Evolutionary conservation across 2,797 vertebrate species (phyloP).

Genomic region (Picus viridis): DNA sequence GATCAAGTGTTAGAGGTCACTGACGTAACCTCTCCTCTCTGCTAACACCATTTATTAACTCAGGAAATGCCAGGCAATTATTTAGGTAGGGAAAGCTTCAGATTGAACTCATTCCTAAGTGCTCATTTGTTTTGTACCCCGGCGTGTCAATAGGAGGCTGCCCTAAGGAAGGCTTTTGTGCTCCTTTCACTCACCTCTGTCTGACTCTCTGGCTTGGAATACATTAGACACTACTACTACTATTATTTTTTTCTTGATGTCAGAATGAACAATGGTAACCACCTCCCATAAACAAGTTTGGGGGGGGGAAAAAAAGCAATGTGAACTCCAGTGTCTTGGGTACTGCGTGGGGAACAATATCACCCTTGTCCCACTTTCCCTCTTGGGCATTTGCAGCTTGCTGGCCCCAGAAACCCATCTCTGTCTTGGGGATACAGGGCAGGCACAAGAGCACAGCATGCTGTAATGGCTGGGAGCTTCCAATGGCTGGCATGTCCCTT

Average conservation of each 20-base stretch:
- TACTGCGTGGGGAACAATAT: slow-evolving; percentile 16
- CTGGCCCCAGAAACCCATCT: background rate
- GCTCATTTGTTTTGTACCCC: background rate
- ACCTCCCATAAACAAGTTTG: slow-evolving; percentile 26
- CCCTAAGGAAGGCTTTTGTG: background rate
- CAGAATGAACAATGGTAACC: slow-evolving; percentile 24
- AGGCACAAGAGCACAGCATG: fast-evolving
- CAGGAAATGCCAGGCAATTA: slow-evolving; percentile 7
- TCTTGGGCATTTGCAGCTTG: background rate
- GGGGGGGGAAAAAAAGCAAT: background rate
- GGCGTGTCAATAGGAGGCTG: background rate
- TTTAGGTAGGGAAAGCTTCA: slow-evolving; percentile 36
- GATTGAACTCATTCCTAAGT: slow-evolving; percentile 43
- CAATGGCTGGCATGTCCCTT: slow-evolving; percentile 19
- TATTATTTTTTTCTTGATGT: background rate
- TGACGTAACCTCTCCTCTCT: background rate
- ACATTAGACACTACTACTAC: background rate
- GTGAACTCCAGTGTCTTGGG: background rate
- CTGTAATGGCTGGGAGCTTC: background rate
- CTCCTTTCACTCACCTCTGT: slow-evolving; percentile 1
- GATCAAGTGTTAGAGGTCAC: slow-evolving; percentile 3
- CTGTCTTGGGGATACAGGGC: fast-evolving
- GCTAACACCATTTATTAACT: slow-evolving; percentile 12
- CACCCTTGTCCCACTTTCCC: slow-evolving; percentile 39
- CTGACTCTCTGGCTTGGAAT: background rate